Base-by-base conservation (phyloP, 2,113 vertebrate species). In the Alethe castanea region DNA sequence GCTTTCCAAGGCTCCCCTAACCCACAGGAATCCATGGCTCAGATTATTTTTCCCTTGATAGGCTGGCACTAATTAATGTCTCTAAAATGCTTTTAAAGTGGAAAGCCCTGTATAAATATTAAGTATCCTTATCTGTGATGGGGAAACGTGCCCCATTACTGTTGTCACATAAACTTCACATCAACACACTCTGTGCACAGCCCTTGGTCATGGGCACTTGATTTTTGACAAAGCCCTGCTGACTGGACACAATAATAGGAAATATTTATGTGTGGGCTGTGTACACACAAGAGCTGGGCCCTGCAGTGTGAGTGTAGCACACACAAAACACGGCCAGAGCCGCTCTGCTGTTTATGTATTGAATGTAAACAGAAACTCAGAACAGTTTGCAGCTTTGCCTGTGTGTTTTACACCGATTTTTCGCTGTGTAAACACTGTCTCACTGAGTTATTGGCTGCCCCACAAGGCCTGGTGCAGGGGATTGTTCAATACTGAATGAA, bases 71-170 rank as follows among this genome's bases (percentile, higher is more conserved):
- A 95, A 96, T 95, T 93, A 94, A 86, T 85, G 66, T 80, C 77
- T 69, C 57, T 70, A 77, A 95, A 95, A 90, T 45, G 90, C 66
- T 77, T 92, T 93, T 44, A 79, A 88, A 83, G 91, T 86, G 71
- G 60, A 78, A 88, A 92, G 40, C 6, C 2, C 71, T 29, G 45
- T 29, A 90, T 88, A 96, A 96, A 95, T 95, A 91, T 88, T 93
- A 95, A 96, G 79, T 12, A 67, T 56, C 65, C 85, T 96, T 93
- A 96, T 95, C 94, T 95, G 60, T 53, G 87, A 86, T 36, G 61
- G 90, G 64, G 67, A 92, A 97, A 95, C 4, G 79, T 64, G 60
- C 40, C 57, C 87, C 52, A 92, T 92, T 93, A 78, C 48, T 40
- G 44, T 61, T 92, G 89, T 67, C 92, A 95, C 47, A 86, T 62